Conservation (phyloP, 2,797 vertebrate species). For the Champsocephalus gunnari region DNA sequence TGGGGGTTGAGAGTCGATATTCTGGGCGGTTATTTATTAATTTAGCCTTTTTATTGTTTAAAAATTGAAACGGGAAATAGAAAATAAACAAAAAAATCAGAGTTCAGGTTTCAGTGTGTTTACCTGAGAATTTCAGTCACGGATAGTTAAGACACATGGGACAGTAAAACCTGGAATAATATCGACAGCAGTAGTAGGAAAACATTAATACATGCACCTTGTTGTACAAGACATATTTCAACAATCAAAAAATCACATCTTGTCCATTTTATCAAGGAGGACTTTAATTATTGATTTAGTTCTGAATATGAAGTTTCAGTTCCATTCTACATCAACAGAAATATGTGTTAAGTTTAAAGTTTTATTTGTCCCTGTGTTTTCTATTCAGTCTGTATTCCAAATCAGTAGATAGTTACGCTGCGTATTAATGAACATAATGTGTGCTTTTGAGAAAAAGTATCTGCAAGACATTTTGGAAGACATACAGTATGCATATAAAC, state of each 20-base stretch:
- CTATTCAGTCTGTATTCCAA: neutral
- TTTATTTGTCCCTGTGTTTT: neutral
- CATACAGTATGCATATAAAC: conserved; percentile 20
- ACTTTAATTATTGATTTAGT: neutral
- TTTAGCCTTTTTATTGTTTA: neutral
- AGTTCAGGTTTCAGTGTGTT: neutral
- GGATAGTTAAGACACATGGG: neutral
- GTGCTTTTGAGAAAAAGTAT: conserved; percentile 11
- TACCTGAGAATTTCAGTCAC: neutral
- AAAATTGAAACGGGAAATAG: too few species aligned
- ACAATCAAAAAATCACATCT: neutral
- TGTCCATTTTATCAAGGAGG: neutral
- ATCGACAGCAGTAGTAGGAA: neutral
- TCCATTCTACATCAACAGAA: neutral
- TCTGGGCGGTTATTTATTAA: neutral
- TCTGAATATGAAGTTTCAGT: neutral
- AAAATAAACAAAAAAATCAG: neutral
- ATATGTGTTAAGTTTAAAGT: neutral
- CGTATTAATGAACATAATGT: neutral
- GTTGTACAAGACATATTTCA: neutral
- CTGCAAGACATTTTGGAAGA: conserved; percentile 4
- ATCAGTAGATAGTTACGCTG: neutral
- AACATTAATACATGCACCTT: neutral
- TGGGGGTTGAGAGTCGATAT: neutral
- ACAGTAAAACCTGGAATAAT: conserved; percentile 1